Base-by-base conservation (phyloP, 1,140 invertebrate genomes). In the Druon quercuslanigerum region DNA sequence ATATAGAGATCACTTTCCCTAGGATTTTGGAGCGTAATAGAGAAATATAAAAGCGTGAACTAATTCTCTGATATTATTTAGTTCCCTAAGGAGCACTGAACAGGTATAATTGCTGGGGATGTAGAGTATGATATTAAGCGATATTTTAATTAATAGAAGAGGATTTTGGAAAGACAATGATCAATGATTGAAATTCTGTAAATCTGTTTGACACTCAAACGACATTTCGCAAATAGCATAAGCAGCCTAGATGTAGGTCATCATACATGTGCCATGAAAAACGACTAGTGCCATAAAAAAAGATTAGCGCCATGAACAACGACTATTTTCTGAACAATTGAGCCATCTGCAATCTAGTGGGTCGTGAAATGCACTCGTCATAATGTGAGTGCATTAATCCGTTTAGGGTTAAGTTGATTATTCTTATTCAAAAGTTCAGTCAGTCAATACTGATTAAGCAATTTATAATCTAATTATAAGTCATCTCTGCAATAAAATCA, bases 301-400 rank as follows among this genome's bases (percentile, higher is more conserved):
- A 6, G 60, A 66, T 33, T n/a, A 40, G 20, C 16, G n/a, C 25
- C 60, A n/a, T 66, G 33, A 46, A 66, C 46, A 66, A 66, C 25
- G 60, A 66, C 60, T n/a, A 40, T 66, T 14, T 66, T 66, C 60
- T 33, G 12, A 66, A 66, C 60, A 46, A 66, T 66, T 66, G 33
- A 25, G 25, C 25, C 60, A 66, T 66, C 25, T 66, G 40, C 40
- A 66, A 66, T 66, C 60, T 66, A 46, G 60, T 40, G 60, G 25
- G 16, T 40, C 60, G 60, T 66, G 60, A 66, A 66, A 66, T 66
- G 33, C 60, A 66, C 33, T 66, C 25, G 60, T 7, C 14, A 66
- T 66, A 66, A 66, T 40, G 60, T 66, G 60, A 66, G 60, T 66
- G 60, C 60, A 66, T 66, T 66, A 66, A 66, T n/a, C 25, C 25